phyloP scores from a whole-genome alignment of 2,797 vertebrate species.

The Pseudomugil tenellus region DNA sequence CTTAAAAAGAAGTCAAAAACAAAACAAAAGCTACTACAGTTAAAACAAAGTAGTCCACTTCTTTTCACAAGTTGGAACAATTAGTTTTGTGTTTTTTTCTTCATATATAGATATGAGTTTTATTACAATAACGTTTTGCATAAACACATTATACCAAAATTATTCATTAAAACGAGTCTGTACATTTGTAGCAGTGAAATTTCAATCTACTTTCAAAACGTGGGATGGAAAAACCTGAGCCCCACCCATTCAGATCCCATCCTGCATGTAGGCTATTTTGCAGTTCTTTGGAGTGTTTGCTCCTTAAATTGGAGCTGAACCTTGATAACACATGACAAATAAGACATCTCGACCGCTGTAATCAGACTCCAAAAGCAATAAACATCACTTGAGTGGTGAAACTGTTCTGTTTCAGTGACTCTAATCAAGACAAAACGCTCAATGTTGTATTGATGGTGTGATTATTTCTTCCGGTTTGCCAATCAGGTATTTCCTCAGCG shows the following conservation, averaged over 20 bases:
- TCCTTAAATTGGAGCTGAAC: conserved; percentile 19
- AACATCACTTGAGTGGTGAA: conserved; percentile 44
- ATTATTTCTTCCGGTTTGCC: conserved; percentile 48
- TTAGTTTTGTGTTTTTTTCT: not conserved
- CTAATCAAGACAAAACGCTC: conserved; percentile 51
- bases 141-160: conserved; percentile 8
- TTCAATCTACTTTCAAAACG: conserved; percentile 14
- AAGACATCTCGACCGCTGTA: conserved; percentile 38
- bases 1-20: not conserved
- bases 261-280: conserved; percentile 10
- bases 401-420: conserved; percentile 42
- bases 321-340: conserved; percentile 29
- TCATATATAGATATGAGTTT: conserved; percentile 18
- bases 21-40: conserved; percentile 2
- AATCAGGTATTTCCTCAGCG: conserved; percentile 42
- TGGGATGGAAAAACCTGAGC: not conserved
- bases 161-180: conserved; percentile 29
- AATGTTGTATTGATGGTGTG: conserved; percentile 47
- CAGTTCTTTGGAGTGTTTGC: conserved; percentile 8
- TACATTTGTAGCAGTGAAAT: not conserved
- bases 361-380: conserved; percentile 42
- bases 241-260: not conserved
- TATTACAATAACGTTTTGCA: conserved; percentile 16
- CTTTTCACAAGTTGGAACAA: conserved; percentile 7
- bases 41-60: not conserved